phyloP scores from a whole-genome alignment of 1,140 invertebrate species.

The Ruditapes philippinarum region DNA sequence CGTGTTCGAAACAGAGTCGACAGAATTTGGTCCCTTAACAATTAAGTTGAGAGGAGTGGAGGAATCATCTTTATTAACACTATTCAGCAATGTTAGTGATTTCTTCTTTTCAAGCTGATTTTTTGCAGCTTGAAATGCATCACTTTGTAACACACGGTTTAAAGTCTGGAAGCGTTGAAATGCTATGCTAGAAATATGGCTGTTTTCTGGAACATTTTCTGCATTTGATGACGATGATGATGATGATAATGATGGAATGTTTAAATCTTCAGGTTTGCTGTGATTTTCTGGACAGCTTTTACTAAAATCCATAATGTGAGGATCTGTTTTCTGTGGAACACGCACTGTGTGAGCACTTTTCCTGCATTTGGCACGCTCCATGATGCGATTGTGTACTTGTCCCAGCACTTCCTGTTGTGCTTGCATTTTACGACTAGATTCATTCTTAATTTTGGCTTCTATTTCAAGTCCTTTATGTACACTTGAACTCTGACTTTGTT shows the following conservation, averaged over 20 bases:
- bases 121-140: conserved; percentile 63
- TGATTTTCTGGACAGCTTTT: not conserved
- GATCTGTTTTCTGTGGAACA: conserved; percentile 11
- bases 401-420: conserved; percentile 42
- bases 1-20: not conserved
- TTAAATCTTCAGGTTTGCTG: not conserved
- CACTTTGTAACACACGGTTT: conserved; percentile 57
- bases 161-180: conserved; percentile 56
- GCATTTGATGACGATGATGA: not conserved
- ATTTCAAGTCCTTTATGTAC: conserved; percentile 48
- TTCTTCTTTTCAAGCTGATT: conserved; percentile 55
- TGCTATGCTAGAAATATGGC: conserved; percentile 38
- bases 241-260: conserved; percentile 42
- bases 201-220: not conserved
- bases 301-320: conserved; percentile 32
- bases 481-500: conserved; percentile 7
- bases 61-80: not conserved
- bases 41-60: conserved; percentile 37
- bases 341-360: conserved; percentile 48
- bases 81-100: not conserved
- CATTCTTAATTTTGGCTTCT: conserved; percentile 54
- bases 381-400: conserved; percentile 56
- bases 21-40: not conserved
- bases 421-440: conserved; percentile 41
- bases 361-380: conserved; percentile 54